A percentile compares a stretch with the other conserved stretches of the same genome.
These are phyloP conservation scores for Motacilla tschutschensis DNA, from an alignment of 2,113 vertebrate species.

Conservation along the genomic window DNA sequence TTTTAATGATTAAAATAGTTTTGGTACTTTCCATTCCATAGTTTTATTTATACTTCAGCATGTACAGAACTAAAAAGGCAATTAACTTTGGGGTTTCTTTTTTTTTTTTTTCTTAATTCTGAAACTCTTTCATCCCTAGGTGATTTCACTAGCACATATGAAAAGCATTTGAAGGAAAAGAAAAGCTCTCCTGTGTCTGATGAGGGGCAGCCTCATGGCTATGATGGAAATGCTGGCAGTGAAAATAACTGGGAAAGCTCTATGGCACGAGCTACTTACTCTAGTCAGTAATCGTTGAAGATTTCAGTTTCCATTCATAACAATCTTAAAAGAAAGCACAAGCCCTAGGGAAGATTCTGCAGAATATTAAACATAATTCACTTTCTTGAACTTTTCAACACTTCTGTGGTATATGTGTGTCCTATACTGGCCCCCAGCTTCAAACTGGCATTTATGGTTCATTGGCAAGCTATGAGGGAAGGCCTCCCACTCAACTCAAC, in stretches of 20 bases:
- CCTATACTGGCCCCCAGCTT: neutral
- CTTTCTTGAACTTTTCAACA: neutral
- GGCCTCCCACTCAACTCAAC: neutral
- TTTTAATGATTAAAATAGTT: constrained; percentile 52
- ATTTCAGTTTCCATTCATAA: neutral
- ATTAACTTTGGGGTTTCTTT: neutral
- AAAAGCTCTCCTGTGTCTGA: neutral
- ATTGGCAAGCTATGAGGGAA: neutral
- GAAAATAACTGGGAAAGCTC: neutral
- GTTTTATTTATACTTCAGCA: constrained; percentile 47
- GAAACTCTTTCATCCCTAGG: neutral
- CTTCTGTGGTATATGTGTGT: accelerated
- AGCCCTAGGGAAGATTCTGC: neutral
- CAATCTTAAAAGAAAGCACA: neutral
- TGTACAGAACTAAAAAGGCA: constrained; percentile 6
- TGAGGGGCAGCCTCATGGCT: neutral
- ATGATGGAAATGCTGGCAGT: neutral
- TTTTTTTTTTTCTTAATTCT: neutral
- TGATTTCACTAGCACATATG: constrained; percentile 8
- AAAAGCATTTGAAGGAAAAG: neutral
- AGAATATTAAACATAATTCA: neutral
- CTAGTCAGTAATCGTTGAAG: neutral
- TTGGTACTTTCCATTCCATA: constrained; percentile 52
- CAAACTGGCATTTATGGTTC: neutral
- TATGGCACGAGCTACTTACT: neutral